phyloP scores from a whole-genome alignment of 2,113 vertebrate genomes.

The Halcyon senegalensis region DNA sequence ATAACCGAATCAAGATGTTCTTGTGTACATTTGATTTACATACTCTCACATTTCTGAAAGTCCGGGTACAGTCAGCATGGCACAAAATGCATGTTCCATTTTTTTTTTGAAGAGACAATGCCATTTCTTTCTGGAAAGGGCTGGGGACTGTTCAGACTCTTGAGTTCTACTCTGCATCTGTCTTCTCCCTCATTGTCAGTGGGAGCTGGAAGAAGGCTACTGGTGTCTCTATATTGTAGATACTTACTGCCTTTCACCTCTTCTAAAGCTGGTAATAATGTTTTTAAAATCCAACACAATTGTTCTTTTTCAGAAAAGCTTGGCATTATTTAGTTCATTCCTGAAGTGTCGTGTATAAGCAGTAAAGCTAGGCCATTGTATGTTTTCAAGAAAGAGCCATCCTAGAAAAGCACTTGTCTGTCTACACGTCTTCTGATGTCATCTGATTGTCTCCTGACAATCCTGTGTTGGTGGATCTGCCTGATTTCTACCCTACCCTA shows the following conservation, averaged over 20 bases:
- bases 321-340: neutral
- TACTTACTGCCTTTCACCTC: neutral
- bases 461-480: neutral
- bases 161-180: rapidly evolving
- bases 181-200: neutral
- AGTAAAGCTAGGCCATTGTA: neutral
- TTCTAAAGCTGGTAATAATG: neutral
- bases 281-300: neutral
- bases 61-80: neutral
- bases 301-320: neutral
- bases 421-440: neutral
- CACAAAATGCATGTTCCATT: neutral
- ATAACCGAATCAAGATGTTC: neutral
- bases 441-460: neutral
- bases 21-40: neutral
- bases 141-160: neutral
- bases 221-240: neutral
- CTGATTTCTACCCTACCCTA: neutral
- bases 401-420: neutral
- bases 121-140: neutral
- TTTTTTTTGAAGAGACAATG: neutral
- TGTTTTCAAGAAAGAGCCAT: neutral
- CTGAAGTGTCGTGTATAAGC: neutral
- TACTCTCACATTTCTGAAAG: neutral
- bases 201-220: neutral